Conservation (phyloP, 2,113 vertebrate genomes). For the Mus pahari region DNA sequence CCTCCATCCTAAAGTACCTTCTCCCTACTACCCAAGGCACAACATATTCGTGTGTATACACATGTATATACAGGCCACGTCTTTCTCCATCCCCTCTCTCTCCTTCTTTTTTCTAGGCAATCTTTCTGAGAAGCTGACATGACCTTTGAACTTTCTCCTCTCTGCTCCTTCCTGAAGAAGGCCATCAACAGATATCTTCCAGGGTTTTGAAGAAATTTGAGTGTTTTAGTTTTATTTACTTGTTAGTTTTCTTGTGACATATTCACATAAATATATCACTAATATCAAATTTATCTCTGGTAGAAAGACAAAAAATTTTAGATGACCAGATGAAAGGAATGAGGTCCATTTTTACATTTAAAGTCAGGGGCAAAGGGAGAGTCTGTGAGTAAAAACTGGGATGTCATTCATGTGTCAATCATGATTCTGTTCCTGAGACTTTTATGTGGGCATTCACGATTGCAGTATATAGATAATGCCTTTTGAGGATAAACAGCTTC, state of each 20-base stretch:
- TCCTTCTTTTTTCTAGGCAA: neutral
- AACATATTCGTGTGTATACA: neutral
- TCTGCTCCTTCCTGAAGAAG: neutral
- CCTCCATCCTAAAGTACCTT: neutral
- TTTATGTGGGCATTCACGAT: conserved; percentile 19
- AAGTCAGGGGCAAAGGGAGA: conserved; percentile 31
- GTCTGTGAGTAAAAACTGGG: conserved; percentile 37
- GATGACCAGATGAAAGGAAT: conserved; percentile 42
- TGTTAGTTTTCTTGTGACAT: conserved; percentile 15
- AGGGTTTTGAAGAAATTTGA: conserved; percentile 24
- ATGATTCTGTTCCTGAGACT: conserved; percentile 21
- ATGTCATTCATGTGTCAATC: neutral
- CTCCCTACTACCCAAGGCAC: too few species aligned
- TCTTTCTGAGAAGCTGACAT: conserved; percentile 8
- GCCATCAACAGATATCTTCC: conserved; percentile 26
- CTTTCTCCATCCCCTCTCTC: too few species aligned
- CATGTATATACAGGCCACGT: neutral
- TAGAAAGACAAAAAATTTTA: neutral
- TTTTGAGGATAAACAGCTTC: neutral
- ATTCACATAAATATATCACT: conserved; percentile 9
- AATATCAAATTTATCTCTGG: neutral
- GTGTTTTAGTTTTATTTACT: conserved; percentile 19
- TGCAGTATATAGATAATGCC: neutral
- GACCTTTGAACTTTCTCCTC: neutral
- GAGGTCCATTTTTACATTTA: conserved; percentile 32